Conservation (phyloP, 2,113 vertebrate species). For the Grallaria varia region DNA sequence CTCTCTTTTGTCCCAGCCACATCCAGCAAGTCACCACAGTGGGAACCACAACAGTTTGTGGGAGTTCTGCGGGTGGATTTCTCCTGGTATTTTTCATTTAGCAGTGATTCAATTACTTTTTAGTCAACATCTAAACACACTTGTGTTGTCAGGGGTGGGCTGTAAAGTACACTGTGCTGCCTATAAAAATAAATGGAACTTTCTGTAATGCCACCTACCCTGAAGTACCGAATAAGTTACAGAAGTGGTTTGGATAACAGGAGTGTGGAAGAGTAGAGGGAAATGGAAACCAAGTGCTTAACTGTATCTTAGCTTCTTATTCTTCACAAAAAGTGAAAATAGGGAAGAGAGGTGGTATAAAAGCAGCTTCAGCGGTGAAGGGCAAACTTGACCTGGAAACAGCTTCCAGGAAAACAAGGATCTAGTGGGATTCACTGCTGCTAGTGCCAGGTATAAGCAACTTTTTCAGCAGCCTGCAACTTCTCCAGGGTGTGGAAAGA, state of each 20-base stretch:
- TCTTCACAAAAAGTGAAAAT: not conserved
- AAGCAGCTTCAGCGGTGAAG: not conserved
- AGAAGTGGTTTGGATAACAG: not conserved
- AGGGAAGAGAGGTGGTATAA: not conserved
- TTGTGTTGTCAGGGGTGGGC: not conserved
- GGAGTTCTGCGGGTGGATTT: not conserved
- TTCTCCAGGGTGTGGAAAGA: not conserved
- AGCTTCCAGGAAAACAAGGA: not conserved
- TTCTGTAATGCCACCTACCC: not conserved
- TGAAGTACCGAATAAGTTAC: not conserved
- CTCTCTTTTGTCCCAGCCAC: not conserved
- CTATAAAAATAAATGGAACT: not conserved
- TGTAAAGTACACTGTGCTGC: not conserved
- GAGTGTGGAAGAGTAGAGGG: not conserved
- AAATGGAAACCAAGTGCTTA: not conserved
- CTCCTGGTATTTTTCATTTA: not conserved
- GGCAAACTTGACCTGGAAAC: not conserved
- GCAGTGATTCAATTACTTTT: not conserved
- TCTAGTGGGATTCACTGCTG: not conserved
- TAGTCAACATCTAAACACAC: not conserved
- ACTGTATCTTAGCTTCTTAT: not conserved
- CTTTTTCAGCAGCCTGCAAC: rapidly evolving
- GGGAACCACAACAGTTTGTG: not conserved
- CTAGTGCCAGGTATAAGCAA: not conserved
- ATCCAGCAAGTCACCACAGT: not conserved